Evolutionary conservation across 2,113 vertebrate genomes (phyloP), one percentile per base, ranked within the genome.

Genomic region (Heloderma charlesbogerti): DNA sequence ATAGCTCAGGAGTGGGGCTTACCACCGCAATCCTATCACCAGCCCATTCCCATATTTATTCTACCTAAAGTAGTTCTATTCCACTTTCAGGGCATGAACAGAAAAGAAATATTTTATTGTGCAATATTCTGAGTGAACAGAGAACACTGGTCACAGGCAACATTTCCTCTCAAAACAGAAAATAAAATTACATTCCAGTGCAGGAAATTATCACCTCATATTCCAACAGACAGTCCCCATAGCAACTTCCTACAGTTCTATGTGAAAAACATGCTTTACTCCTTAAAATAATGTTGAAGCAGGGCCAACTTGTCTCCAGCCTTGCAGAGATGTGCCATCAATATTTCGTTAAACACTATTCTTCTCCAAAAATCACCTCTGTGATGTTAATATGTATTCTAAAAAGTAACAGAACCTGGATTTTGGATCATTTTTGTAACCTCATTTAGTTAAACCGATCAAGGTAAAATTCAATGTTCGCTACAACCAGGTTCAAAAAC

Each of bases 311-410:
- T n/a, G 16, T 88, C 31, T 86, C 51, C 25, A 34, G 45, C 37
- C 54, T 60, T 75, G 45, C 7, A 13, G 29, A 40, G 6, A 45
- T 54, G 9, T 40, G 84, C 0, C 29, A 80, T 25, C 60, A 25
- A 74, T 6, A 40, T 84, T 54, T 89, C 43, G 67, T 77, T 84
- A 86, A 60, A 75, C 88, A 48, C 77, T 67, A 80, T 82, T 90
- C 18, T 72, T 75, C 77, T 37, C 78, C 86, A 81, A 81, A 84
- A 60, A 57, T 66, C 69, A 88, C 87, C 74, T 90, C 29, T 86
- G 67, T 80, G 72, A 75, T 34, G 34, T 74, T 29, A 81, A 90
- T 89, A 86, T 20, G 12, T 0, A 63, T 87, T 71, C 16, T 74
- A 40, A 54, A 34, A 81, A 74, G 51, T 5, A 60, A 77, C 13